Percentiles rank a stretch among this genome's conserved stretches.
Conservation (phyloP, 2,888 invertebrate genomes). For the Margaritifera margaritifera region DNA sequence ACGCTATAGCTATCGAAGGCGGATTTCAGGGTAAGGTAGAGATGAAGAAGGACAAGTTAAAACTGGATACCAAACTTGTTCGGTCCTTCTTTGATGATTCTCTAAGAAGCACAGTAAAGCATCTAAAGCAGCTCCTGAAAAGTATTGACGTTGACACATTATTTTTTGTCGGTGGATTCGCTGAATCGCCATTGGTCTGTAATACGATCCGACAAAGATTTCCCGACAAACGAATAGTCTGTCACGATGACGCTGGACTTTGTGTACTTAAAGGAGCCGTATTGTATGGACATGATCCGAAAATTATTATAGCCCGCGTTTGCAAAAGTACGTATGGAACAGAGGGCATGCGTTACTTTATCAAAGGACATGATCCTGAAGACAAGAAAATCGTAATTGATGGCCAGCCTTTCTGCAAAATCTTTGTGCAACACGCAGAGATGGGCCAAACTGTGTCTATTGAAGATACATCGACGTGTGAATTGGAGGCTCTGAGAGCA, state of each 20-base stretch:
- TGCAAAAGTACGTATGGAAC: conserved; percentile 20
- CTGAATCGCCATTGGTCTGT: conserved; percentile 11
- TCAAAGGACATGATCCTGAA: conserved; percentile 9
- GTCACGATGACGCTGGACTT: conserved; percentile 14
- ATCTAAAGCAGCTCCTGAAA: conserved; percentile 6
- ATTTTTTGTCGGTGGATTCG: conserved; percentile 21
- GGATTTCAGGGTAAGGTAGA: conserved; percentile 13
- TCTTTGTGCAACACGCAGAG: conserved; percentile 16
- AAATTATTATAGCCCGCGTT: conserved; percentile 6
- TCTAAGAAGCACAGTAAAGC: conserved; percentile 5
- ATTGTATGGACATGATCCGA: conserved; percentile 19
- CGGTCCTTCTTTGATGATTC: conserved; percentile 7
- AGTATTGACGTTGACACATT: conserved; percentile 4
- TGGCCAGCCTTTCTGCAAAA: conserved; percentile 10
- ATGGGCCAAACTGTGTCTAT: conserved; percentile 12
- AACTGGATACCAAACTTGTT: conserved; percentile 10
- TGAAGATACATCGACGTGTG: conserved; percentile 10
- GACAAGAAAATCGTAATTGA: conserved; percentile 4
- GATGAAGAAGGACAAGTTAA: conserved; percentile 4
- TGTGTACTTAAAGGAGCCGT: conserved; percentile 22
- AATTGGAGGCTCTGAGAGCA: conserved; percentile 6
- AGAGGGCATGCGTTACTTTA: conserved; percentile 7
- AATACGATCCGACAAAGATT: conserved; percentile 2
- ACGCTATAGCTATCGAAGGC: conserved; percentile 12
- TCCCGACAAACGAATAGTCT: background rate